Conservation (phyloP, 1,140 invertebrate species). For the Saccostrea cuccullata region DNA sequence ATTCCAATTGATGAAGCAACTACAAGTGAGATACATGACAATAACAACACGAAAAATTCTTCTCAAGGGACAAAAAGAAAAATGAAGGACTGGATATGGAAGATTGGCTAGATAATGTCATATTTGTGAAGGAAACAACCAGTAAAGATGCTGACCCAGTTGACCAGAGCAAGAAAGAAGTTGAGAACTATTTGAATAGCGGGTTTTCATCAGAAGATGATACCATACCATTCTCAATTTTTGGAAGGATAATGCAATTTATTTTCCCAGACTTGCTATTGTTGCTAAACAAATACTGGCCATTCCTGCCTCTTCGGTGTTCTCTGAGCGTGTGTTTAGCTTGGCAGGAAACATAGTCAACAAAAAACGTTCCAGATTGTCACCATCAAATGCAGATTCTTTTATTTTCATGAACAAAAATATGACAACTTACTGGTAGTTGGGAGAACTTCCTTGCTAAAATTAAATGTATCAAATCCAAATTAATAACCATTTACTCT, state of each 20-base stretch:
- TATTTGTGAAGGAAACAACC: too few species aligned
- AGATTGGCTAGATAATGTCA: too few species aligned
- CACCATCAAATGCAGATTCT: neutral
- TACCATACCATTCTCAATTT: neutral
- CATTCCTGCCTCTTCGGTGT: constrained; percentile 20
- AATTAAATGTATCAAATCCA: too few species aligned
- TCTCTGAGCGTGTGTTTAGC: constrained; percentile 23
- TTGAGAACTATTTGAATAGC: constrained; percentile 6
- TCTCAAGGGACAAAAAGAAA: too few species aligned
- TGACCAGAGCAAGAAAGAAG: neutral
- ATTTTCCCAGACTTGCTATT: neutral
- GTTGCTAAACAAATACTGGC: neutral
- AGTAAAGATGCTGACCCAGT: too few species aligned
- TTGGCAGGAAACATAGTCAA: neutral
- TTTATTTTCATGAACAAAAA: constrained; percentile 23
- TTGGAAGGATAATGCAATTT: constrained; percentile 18
- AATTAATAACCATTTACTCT: too few species aligned
- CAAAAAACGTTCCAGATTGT: constrained; percentile 5
- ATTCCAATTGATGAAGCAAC: too few species aligned
- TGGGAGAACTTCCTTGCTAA: too few species aligned
- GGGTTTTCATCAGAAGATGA: neutral
- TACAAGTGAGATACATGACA: too few species aligned
- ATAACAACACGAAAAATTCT: too few species aligned
- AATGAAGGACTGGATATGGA: too few species aligned
- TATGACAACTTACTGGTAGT: neutral